Percentiles rank a stretch among this genome's conserved stretches.
Conservation (phyloP, 2,797 vertebrate genomes). For the Hippoglossus hippoglossus region DNA sequence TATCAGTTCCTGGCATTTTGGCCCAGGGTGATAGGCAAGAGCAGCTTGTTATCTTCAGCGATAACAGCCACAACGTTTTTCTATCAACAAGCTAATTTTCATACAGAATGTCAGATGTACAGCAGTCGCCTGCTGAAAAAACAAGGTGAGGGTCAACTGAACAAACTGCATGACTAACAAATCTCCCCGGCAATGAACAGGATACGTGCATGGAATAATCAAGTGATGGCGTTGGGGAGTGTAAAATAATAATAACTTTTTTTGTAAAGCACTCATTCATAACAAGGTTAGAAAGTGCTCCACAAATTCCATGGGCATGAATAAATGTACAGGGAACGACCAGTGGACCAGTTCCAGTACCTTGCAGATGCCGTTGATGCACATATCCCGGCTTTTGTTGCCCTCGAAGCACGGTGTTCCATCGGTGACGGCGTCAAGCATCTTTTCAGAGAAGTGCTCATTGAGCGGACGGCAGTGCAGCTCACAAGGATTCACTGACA, state of each 20-base stretch:
- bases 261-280: too few species aligned
- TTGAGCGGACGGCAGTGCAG: conserved; percentile 92
- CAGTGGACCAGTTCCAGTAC: conserved; percentile 68
- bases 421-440: conserved; percentile 90
- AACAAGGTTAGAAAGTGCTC: too few species aligned
- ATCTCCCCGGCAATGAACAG: too few species aligned
- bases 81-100: conserved; percentile 56
- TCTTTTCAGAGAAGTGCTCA: conserved; percentile 90
- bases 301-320: too few species aligned
- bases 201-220: too few species aligned
- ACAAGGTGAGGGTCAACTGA: too few species aligned
- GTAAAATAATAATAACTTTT: too few species aligned
- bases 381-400: conserved; percentile 87
- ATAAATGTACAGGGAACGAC: not conserved
- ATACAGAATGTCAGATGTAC: conserved; percentile 66
- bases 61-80: conserved; percentile 48
- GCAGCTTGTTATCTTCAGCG: conserved; percentile 37
- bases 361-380: conserved; percentile 97
- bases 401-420: conserved; percentile 91
- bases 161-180: too few species aligned
- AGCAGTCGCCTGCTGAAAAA: not conserved
- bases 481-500: conserved; percentile 91
- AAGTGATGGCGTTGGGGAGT: too few species aligned
- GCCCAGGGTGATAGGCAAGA: conserved; percentile 41
- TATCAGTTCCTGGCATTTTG: conserved; percentile 71